Base-by-base conservation (phyloP, 1,140 invertebrate species). In the Ceratitis capitata region DNA sequence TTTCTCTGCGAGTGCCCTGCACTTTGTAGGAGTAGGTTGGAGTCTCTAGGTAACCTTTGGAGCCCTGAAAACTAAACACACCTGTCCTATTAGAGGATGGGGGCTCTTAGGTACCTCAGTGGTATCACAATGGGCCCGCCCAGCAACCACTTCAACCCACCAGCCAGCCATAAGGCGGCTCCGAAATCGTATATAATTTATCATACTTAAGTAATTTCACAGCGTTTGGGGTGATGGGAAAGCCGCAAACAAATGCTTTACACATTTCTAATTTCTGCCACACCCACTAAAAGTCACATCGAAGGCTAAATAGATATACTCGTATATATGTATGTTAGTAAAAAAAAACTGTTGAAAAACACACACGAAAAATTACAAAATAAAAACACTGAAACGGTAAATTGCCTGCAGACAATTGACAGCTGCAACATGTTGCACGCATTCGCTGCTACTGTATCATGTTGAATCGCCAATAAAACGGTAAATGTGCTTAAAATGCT, bases 381-480 rank as follows among this genome's bases (percentile, higher is more conserved):
- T 12, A 56, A 78, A 78, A 35, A 23, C 16, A 45, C 14, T 78
- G n/a, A n/a, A 45, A 78, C 69, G 69, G 69, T 78, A 78, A 14
- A 78, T 78, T 45, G 69, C 35, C 69, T 9, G 69, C 69, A 78
- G 42, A 35, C 69, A 78, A 78, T 9, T 78, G 69, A 42, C 69
- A 78, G 69, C 39, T 78, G 69, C 69, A 45, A 78, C 35, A 78
- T 45, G 23, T 26, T 29, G 35, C 69, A 78, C 39, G 69, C 69
- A 78, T 47, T 42, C 32, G 39, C 23, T 32, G 39, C 69, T 19
- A 78, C n/a, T 78, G 69, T 78, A 23, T 56, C n/a, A 19, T 12
- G 58, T 45, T 45, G 32, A 78, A 78, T 45, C 32, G 39, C 69
- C 69, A 39, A 78, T 78, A 78, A 78, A 78, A 78, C 69, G 69